Conservation (phyloP, 2,113 vertebrate genomes). For the Melanerpes formicivorus region DNA sequence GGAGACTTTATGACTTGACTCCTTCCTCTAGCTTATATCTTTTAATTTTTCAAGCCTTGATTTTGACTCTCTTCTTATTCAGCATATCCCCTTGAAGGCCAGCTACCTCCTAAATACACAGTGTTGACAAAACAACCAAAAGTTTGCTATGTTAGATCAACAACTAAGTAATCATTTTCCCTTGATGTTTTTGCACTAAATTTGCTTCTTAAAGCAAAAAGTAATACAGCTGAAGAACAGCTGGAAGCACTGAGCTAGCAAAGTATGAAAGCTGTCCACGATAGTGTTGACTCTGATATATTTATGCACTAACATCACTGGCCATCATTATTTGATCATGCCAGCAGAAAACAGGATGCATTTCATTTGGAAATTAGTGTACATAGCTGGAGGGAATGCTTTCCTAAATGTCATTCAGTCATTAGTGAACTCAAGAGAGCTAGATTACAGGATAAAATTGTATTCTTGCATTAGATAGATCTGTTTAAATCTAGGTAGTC, state of each 20-base stretch:
- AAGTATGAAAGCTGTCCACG: background rate
- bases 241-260: background rate
- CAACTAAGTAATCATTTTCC: background rate
- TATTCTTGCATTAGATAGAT: background rate
- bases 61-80: conserved; percentile 6
- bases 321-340: background rate
- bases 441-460: background rate
- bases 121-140: background rate
- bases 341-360: background rate
- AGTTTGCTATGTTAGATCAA: conserved; percentile 8
- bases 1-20: background rate
- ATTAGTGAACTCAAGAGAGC: background rate
- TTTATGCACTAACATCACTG: background rate
- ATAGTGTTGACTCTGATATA: background rate
- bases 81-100: background rate
- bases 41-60: background rate
- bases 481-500: background rate
- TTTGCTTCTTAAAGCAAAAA: conserved; percentile 31
- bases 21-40: background rate
- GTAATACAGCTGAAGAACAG: background rate
- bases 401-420: background rate
- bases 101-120: background rate
- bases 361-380: background rate
- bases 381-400: background rate
- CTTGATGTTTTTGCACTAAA: conserved; percentile 2